Base-by-base conservation (phyloP, 2,797 vertebrate species). In the Rhinatrema bivittatum region DNA sequence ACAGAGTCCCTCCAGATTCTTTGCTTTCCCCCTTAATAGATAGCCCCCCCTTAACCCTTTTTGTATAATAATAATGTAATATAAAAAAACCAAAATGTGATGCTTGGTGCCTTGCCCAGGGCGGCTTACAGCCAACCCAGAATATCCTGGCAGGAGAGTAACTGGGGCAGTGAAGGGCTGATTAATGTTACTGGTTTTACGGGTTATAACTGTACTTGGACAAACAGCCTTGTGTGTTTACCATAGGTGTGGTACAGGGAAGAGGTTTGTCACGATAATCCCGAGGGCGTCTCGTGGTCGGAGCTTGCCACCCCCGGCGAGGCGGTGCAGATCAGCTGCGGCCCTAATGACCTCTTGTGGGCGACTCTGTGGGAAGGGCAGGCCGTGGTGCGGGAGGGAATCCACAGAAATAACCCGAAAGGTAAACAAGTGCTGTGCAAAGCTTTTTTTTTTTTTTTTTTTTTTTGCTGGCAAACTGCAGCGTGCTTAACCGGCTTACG, bases 311-410 rank as follows among this genome's bases (percentile, higher is more conserved):
- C 87, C 19, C 94, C 93, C 0, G 90, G 87, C 19, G 94, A 99
- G 62, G 94, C 86, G 17, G 85, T 93, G n/a, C 96, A 99, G 84
- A 88, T 99, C 68, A 97, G 92, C 74, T 95, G 92, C 41, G 94
- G 96, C 5, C 89, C 93, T 0, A 84, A 83, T 25, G 93, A 98
- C 42, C 85, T 99, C 39, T 68, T 98, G 4, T 99, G 96, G 95
- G 96, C 84, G 2, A 91, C 91, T 15, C 84, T 97, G 28, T 99
- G 94, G 94, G 95, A 99, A 64, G 96, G 96, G 3, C 90, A 96
- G 55, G 82, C 94, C 23, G 79, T 97, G 28, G 93, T 96, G 51
- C 87, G 96, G 42, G 89, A 95, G 70, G 93, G 95, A 33, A 84
- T 99, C 46, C 60, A 70, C 19, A 81, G 93, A 44, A 90, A 91